phyloP scores from a whole-genome alignment of 2,888 invertebrate genomes.

The Synergus gifuensis region DNA sequence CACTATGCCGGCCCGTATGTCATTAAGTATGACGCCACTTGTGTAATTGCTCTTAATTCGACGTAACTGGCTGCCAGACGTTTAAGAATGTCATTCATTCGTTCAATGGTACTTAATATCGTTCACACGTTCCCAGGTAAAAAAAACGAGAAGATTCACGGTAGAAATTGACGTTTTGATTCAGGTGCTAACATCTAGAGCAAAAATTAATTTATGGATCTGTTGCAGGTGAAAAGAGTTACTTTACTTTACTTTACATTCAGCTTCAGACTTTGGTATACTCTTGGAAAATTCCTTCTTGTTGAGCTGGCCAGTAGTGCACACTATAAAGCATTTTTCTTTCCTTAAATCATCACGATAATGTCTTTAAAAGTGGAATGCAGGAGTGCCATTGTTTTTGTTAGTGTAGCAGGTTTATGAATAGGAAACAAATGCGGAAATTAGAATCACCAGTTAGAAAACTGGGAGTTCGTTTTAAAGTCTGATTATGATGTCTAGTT shows the following conservation, averaged over 20 bases:
- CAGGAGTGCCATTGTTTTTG: background rate
- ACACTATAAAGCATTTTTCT: background rate
- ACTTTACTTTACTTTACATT: background rate
- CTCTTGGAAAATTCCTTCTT: background rate
- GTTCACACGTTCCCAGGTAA: background rate
- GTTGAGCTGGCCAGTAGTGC: background rate
- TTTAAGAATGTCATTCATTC: slow-evolving; percentile 66
- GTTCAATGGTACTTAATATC: slow-evolving; percentile 34
- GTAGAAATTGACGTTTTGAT: background rate
- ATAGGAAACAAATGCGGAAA: background rate
- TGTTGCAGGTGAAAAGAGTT: background rate
- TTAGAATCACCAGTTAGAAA: background rate
- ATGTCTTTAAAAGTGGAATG: background rate
- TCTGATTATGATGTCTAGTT: background rate
- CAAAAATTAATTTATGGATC: background rate
- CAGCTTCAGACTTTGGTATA: background rate
- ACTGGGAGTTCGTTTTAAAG: too few species aligned
- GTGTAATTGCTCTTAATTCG: slow-evolving; percentile 74
- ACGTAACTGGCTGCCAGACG: slow-evolving; percentile 66
- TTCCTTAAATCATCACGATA: background rate
- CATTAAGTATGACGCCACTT: slow-evolving; percentile 66
- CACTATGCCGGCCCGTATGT: slow-evolving; percentile 42
- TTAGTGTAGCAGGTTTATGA: background rate
- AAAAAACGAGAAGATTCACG: background rate
- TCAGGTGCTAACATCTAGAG: slow-evolving; percentile 19